Percentiles rank a stretch among this genome's conserved stretches.
These are phyloP conservation scores for Brachionus paranguensis DNA, from an alignment of 1,140 invertebrate species.

Conservation along the genomic window DNA sequence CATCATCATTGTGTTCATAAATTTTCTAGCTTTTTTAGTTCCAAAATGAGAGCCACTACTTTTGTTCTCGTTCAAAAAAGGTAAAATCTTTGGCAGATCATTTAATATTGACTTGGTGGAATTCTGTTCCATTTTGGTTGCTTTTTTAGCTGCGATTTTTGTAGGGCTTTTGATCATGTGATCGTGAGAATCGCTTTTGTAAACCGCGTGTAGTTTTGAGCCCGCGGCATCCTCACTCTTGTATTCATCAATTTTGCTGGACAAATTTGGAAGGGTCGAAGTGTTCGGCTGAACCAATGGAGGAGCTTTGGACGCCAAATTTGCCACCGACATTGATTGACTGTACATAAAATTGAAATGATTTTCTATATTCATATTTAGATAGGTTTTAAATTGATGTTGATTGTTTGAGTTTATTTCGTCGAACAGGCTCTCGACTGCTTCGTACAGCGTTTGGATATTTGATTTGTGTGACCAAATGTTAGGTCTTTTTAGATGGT, in stretches of 20 bases:
- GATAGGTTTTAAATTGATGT: constrained; percentile 32
- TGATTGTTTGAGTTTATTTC: constrained; percentile 18
- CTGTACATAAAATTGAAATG: constrained; percentile 27
- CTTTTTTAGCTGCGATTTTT: background rate
- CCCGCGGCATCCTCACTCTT: background rate
- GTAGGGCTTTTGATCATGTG: background rate
- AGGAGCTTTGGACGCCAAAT: background rate
- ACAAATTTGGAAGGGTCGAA: background rate
- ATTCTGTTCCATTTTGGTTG: background rate
- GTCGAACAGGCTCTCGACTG: background rate
- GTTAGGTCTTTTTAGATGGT: constrained; percentile 21
- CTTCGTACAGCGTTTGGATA: constrained; percentile 10
- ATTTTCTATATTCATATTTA: constrained; percentile 32
- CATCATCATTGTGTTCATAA: constrained; percentile 27
- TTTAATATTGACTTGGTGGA: background rate
- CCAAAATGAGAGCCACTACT: background rate
- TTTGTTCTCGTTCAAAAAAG: background rate
- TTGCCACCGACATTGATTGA: constrained; percentile 4
- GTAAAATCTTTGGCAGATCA: background rate
- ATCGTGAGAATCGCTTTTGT: background rate
- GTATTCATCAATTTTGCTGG: background rate
- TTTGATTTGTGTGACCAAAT: constrained; percentile 8
- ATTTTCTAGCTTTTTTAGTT: constrained; percentile 7
- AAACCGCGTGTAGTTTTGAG: background rate
- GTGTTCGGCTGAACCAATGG: background rate